These are phyloP conservation scores for Agrochola macilenta DNA, from an alignment of 2,888 invertebrate genomes.

Conservation along the genomic window DNA sequence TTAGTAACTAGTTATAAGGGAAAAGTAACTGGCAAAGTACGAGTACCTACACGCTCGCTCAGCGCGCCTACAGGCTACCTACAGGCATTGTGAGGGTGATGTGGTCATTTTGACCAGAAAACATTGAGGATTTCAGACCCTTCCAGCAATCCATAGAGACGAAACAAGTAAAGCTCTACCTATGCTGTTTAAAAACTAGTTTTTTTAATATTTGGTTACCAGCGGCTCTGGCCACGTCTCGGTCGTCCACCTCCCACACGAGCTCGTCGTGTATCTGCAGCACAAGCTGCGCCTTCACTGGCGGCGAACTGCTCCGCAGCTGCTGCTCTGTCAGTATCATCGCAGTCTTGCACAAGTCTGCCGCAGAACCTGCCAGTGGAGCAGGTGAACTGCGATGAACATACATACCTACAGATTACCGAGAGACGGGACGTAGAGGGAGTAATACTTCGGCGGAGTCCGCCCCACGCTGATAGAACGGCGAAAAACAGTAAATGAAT, in stretches of 20 bases:
- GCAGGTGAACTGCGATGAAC: background rate
- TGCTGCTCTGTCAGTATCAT: constrained; percentile 76
- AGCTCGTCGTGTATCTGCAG: constrained; percentile 90
- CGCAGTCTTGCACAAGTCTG: constrained; percentile 88
- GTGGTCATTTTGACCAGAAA: background rate
- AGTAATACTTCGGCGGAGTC: background rate
- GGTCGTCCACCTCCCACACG: constrained; percentile 84
- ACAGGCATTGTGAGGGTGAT: background rate
- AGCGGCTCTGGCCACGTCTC: constrained; percentile 71
- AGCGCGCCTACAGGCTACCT: background rate
- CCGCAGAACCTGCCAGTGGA: constrained; percentile 82
- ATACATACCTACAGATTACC: background rate
- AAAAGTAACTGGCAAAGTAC: background rate
- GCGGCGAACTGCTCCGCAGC: constrained; percentile 65
- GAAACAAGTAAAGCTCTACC: background rate
- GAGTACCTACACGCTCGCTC: background rate
- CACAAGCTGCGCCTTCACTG: constrained; percentile 75
- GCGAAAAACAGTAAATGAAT: background rate
- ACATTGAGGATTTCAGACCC: background rate
- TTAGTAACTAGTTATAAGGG: background rate
- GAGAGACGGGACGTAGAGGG: background rate
- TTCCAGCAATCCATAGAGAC: background rate
- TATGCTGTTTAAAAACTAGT: background rate
- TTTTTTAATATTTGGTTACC: constrained; percentile 57
- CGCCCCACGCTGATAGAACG: background rate